Evolutionary conservation across 2,888 invertebrate species (phyloP).

Genomic region (Volucella bombylans): DNA sequence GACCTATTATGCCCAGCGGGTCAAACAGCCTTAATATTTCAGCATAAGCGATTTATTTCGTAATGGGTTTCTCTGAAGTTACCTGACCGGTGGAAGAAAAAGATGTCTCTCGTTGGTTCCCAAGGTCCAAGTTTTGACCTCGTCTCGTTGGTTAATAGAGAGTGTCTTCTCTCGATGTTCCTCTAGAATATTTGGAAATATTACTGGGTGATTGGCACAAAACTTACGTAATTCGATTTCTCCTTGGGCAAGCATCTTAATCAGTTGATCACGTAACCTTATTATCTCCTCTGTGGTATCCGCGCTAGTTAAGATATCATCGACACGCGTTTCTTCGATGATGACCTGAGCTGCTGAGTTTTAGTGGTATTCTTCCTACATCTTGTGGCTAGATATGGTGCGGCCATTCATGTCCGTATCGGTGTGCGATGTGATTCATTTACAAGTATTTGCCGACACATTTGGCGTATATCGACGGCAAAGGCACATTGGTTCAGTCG

Average conservation of each 20-base stretch:
- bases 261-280: not conserved
- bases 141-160: not conserved
- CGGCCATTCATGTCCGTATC: not conserved
- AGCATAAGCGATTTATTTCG: no score
- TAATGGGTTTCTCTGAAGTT: no score
- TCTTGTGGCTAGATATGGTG: slow-evolving; percentile 17
- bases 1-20: no score
- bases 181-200: not conserved
- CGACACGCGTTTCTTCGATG: not conserved
- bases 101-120: no score
- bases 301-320: not conserved
- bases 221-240: not conserved
- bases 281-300: not conserved
- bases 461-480: no score
- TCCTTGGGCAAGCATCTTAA: not conserved
- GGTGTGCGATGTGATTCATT: slow-evolving; percentile 3
- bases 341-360: not conserved
- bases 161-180: not conserved
- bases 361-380: not conserved
- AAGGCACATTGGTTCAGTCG: no score
- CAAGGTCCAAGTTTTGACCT: no score
- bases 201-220: not conserved
- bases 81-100: no score
- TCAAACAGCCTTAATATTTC: no score
- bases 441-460: not conserved